A percentile compares a stretch with the other conserved stretches of the same genome.
phyloP scores from a whole-genome alignment of 2,888 invertebrate genomes.

The Druceiella hillmani region DNA sequence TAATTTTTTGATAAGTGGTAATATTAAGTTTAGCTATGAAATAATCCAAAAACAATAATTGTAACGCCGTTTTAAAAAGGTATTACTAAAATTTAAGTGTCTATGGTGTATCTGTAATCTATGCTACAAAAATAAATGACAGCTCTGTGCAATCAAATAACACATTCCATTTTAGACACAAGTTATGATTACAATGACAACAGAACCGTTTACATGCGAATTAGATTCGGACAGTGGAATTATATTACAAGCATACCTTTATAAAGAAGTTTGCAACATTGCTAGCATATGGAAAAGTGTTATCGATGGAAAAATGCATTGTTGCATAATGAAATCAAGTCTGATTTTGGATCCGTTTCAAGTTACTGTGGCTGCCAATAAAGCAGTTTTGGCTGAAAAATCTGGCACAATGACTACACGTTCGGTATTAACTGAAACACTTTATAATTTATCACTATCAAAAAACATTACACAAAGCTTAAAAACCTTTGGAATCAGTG shows the following conservation, averaged over 20 bases:
- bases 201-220: conserved; percentile 30
- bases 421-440: conserved; percentile 57
- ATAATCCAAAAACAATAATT: too few species aligned
- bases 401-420: conserved; percentile 51
- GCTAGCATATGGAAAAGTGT: conserved; percentile 49
- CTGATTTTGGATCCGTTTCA: conserved; percentile 55
- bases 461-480: conserved; percentile 67
- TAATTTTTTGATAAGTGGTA: too few species aligned
- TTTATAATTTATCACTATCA: conserved; percentile 62
- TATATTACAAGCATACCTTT: conserved; percentile 47
- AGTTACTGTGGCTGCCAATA: conserved; percentile 62
- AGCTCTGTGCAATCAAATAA: too few species aligned
- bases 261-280: conserved; percentile 54
- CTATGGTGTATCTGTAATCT: too few species aligned
- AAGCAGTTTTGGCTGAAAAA: conserved; percentile 51
- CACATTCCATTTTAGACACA: too few species aligned
- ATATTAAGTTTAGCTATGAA: too few species aligned
- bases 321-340: conserved; percentile 56
- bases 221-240: conserved; percentile 43
- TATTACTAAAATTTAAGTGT: too few species aligned
- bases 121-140: too few species aligned
- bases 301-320: conserved; percentile 51
- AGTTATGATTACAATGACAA: conserved; percentile 30
- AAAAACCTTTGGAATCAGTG: conserved; percentile 56
- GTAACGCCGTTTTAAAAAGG: too few species aligned